Conservation (phyloP, 2,113 vertebrate species). For the Gallinago paraguaiae region DNA sequence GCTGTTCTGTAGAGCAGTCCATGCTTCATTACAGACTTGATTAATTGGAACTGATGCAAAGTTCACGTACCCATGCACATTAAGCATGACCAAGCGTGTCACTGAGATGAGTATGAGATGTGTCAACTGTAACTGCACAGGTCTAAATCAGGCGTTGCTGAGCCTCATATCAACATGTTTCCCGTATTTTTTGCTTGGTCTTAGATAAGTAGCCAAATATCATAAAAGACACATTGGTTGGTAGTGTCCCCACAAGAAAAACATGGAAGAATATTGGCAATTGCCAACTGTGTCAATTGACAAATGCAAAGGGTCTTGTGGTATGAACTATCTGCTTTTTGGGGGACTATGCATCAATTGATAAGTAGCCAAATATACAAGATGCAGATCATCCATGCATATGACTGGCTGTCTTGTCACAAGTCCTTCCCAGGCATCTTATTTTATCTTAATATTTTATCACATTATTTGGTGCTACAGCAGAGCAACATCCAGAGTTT, state of each 20-base stretch:
- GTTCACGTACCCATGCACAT: not conserved
- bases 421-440: not conserved
- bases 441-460: not conserved
- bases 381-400: not conserved
- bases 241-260: not conserved
- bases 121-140: accelerated
- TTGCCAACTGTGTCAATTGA: not conserved
- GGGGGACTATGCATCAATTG: accelerated
- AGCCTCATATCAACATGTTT: accelerated
- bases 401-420: not conserved
- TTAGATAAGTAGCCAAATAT: too few relatives aligned
- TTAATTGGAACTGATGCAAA: not conserved
- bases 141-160: not conserved
- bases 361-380: not conserved
- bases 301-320: not conserved
- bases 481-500: not conserved
- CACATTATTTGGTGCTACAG: not conserved
- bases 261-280: not conserved
- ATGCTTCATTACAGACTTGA: not conserved
- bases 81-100: not conserved
- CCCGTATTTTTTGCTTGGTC: not conserved
- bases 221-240: not conserved
- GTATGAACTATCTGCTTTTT: not conserved
- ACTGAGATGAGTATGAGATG: accelerated
- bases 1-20: not conserved